phyloP scores from a whole-genome alignment of 53 echinoderm and acorn worm species.

The Paracentrotus lividus region DNA sequence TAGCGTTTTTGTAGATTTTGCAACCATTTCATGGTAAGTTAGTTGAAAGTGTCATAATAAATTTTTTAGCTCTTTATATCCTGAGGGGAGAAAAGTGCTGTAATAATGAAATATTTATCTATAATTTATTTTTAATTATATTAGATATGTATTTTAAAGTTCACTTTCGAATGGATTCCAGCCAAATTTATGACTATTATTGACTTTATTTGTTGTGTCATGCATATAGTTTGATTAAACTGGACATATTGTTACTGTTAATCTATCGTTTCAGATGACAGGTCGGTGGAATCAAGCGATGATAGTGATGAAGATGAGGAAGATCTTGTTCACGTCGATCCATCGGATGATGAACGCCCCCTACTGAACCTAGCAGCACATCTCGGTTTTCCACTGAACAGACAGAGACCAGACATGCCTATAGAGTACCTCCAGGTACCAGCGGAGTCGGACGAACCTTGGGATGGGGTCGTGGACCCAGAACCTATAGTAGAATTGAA shows the following conservation, averaged over 20 bases:
- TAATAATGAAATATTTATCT: too few species aligned
- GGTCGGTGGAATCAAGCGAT: not conserved
- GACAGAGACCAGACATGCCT: not conserved
- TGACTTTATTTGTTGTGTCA: too few species aligned
- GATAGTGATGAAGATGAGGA: constrained; percentile 40
- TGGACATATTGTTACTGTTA: not conserved
- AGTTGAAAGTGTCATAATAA: too few species aligned
- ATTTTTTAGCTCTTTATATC: too few species aligned
- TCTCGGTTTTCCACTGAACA: not conserved
- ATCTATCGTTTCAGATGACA: not conserved
- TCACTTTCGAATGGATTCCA: too few species aligned
- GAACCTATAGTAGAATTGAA: not conserved
- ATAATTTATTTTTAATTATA: too few species aligned
- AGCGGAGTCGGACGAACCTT: constrained; percentile 57
- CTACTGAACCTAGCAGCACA: not conserved
- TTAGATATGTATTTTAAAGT: too few species aligned
- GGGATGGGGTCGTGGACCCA: constrained; percentile 50
- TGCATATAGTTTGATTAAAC: not conserved
- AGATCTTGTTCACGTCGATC: not conserved
- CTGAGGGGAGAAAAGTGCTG: too few species aligned
- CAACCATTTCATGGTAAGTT: too few species aligned
- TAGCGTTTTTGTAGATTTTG: too few species aligned
- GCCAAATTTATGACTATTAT: too few species aligned
- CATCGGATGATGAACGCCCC: constrained; percentile 13
- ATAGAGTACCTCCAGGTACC: constrained; percentile 46